A percentile compares a stretch with the other conserved stretches of the same genome.
Conservation (phyloP, 2,797 vertebrate species). For the Rhinophrynus dorsalis region DNA sequence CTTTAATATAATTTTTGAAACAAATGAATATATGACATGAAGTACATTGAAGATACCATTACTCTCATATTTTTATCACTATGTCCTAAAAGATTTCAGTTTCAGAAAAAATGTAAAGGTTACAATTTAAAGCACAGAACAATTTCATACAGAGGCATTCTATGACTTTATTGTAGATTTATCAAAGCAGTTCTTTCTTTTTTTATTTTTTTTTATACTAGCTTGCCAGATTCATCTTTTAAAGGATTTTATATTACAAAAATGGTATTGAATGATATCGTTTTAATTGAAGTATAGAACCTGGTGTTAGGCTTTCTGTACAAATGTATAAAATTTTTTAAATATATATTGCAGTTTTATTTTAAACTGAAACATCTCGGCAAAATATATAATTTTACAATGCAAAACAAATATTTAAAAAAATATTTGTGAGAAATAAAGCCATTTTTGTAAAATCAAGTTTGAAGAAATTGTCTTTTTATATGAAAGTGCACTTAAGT, state of each 20-base stretch:
- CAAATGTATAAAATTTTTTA: too few relatives aligned
- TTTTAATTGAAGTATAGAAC: too few relatives aligned
- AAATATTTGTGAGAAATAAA: too few relatives aligned
- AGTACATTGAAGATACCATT: not conserved
- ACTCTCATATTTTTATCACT: conserved; percentile 36
- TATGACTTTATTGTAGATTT: not conserved
- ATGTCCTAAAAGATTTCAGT: conserved; percentile 1
- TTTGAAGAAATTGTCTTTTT: too few relatives aligned
- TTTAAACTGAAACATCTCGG: too few relatives aligned
- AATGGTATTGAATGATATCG: too few relatives aligned
- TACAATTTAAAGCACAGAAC: conserved; percentile 19
- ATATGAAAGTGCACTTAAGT: too few relatives aligned
- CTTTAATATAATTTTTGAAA: conserved; percentile 15
- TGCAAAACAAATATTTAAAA: too few relatives aligned
- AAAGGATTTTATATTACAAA: not conserved
- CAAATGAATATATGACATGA: conserved; percentile 22
- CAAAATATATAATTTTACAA: too few relatives aligned
- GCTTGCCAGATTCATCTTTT: not conserved
- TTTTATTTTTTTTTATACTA: not conserved
- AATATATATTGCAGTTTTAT: too few relatives aligned
- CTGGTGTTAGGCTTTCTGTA: too few relatives aligned
- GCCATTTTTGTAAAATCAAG: too few relatives aligned
- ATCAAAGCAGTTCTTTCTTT: not conserved
- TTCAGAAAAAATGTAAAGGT: conserved; percentile 29
- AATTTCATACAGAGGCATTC: conserved; percentile 10